Evolutionary conservation across 64 coral and sea anemone species (phyloP).

Genomic region (Trachythela sp.): DNA sequence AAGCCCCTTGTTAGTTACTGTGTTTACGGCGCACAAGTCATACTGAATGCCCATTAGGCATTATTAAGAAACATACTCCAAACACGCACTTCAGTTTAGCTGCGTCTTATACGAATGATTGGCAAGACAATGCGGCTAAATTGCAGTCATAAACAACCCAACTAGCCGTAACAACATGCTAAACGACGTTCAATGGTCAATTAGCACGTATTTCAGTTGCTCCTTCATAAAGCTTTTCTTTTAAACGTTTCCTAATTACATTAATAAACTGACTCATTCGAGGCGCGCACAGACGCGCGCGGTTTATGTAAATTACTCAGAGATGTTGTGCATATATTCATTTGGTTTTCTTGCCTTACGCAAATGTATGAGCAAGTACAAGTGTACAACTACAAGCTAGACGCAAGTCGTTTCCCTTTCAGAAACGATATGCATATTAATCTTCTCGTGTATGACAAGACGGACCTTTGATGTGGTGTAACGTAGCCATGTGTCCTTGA

Average conservation of each 20-base stretch:
- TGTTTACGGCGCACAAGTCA: too few species aligned
- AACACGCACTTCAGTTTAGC: not conserved
- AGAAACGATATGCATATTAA: not conserved
- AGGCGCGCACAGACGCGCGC: not conserved
- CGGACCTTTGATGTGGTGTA: not conserved
- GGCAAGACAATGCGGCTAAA: not conserved
- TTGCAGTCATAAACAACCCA: not conserved
- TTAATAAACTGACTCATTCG: not conserved
- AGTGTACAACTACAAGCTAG: too few species aligned
- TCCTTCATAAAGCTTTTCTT: not conserved
- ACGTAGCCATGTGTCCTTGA: not conserved
- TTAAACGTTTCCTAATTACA: conserved; percentile 8
- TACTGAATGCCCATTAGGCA: too few species aligned
- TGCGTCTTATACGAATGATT: not conserved
- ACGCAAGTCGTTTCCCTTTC: too few species aligned
- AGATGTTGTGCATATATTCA: too few species aligned
- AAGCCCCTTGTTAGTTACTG: too few species aligned
- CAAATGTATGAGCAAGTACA: not conserved
- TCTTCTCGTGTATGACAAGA: not conserved
- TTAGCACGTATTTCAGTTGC: not conserved
- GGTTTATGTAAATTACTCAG: not conserved
- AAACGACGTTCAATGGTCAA: not conserved
- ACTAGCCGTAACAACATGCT: not conserved
- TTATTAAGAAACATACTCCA: too few species aligned
- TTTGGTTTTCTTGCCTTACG: not conserved